Conservation (phyloP, 2,113 vertebrate species). For the Gnathochromis pfefferi region DNA sequence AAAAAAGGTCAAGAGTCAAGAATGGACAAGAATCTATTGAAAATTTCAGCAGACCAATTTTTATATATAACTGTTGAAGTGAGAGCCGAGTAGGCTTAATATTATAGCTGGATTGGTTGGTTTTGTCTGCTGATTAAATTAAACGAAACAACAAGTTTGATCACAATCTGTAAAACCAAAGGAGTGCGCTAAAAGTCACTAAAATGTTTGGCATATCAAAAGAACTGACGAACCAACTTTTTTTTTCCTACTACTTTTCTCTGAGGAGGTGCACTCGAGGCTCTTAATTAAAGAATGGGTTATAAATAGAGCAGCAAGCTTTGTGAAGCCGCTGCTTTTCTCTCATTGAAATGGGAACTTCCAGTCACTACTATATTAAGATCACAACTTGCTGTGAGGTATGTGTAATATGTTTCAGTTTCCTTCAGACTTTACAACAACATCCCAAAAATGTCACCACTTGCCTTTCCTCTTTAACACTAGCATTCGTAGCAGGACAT, state of each 20-base stretch:
- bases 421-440: neutral
- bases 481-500: neutral
- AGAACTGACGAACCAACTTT: accelerated
- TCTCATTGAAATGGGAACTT: neutral
- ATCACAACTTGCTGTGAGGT: neutral
- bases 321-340: neutral
- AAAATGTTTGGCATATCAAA: neutral
- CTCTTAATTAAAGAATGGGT: neutral
- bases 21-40: neutral
- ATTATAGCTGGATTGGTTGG: neutral
- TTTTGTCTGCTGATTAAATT: neutral
- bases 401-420: neutral
- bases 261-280: neutral
- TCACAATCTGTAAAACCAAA: neutral
- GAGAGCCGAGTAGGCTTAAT: neutral
- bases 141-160: neutral
- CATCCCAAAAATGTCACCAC: neutral
- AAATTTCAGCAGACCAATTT: neutral
- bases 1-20: neutral
- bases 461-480: neutral
- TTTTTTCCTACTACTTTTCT: neutral
- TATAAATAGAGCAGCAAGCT: neutral
- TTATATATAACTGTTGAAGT: neutral
- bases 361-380: neutral
- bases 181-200: neutral